Evolutionary conservation across 2,797 vertebrate genomes (phyloP).

Genomic region (Pangasius macronema): DNA sequence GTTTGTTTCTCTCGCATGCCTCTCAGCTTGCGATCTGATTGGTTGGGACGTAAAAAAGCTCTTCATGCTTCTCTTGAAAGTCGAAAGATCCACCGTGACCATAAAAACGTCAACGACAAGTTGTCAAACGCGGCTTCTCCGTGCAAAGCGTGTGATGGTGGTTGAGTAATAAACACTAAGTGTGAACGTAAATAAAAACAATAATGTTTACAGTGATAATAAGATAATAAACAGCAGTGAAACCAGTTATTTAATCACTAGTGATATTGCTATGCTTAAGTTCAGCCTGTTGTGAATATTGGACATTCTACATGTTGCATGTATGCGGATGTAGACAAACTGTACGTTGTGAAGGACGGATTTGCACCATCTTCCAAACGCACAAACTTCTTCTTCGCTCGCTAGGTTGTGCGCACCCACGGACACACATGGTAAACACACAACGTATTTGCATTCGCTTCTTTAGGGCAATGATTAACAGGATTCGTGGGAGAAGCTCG

Average conservation of each 20-base stretch:
- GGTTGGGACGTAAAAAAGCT: neutral
- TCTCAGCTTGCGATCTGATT: neutral
- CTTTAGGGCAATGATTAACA: constrained; percentile 69
- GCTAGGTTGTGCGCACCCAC: neutral
- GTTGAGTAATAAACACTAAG: neutral
- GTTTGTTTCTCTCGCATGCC: neutral
- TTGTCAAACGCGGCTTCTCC: neutral
- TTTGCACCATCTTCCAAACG: neutral
- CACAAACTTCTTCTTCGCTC: constrained; percentile 1
- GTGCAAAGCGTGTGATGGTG: neutral
- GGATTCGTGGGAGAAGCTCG: constrained; percentile 55
- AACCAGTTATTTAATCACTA: neutral
- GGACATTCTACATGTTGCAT: too few relatives aligned
- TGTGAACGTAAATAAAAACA: neutral
- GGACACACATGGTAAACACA: neutral
- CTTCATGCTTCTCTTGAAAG: neutral
- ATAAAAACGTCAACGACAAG: neutral
- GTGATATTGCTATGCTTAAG: neutral
- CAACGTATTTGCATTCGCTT: constrained; percentile 7
- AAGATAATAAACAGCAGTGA: neutral
- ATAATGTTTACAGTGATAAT: neutral
- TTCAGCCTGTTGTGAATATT: neutral
- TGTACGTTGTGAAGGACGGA: neutral
- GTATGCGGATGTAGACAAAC: neutral
- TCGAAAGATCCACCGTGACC: neutral